These are phyloP conservation scores for Carabus problematicus DNA, from an alignment of 2,888 invertebrate genomes.

Conservation along the genomic window DNA sequence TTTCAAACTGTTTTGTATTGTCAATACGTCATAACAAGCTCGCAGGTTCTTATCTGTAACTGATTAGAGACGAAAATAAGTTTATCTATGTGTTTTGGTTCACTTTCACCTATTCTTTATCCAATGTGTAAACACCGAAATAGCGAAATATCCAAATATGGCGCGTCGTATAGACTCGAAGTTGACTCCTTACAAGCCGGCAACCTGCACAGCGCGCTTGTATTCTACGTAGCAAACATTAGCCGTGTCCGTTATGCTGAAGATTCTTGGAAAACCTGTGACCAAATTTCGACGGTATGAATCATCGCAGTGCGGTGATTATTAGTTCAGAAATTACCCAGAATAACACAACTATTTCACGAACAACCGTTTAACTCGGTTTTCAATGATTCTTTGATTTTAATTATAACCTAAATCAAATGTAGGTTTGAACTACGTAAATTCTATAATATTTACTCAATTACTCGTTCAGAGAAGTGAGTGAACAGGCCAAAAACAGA, in stretches of 20 bases:
- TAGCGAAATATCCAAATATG: conserved; percentile 1
- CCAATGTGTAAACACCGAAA: conserved; percentile 13
- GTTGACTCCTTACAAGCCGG: conserved; percentile 29
- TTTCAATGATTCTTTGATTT: too few relatives aligned
- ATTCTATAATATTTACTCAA: too few relatives aligned
- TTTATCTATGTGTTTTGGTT: not conserved
- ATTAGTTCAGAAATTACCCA: too few relatives aligned
- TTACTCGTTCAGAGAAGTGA: too few relatives aligned
- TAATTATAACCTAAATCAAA: too few relatives aligned
- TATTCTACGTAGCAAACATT: conserved; percentile 36
- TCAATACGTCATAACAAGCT: too few relatives aligned
- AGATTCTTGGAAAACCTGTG: conserved; percentile 31
- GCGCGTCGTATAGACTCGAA: conserved; percentile 3
- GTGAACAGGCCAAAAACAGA: too few relatives aligned
- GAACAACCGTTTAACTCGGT: too few relatives aligned
- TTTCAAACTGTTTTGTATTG: too few relatives aligned
- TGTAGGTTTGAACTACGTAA: too few relatives aligned
- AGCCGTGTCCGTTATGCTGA: conserved; percentile 7
- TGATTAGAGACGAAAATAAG: conserved; percentile 9
- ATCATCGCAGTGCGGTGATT: conserved; percentile 15
- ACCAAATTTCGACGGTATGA: conserved; percentile 29
- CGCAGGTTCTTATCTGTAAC: not conserved
- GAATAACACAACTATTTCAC: too few relatives aligned
- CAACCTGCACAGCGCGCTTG: conserved; percentile 28
- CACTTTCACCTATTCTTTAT: not conserved